Evolutionary conservation across 2,113 vertebrate species (phyloP).

Genomic region (Muscicapa adusta): DNA sequence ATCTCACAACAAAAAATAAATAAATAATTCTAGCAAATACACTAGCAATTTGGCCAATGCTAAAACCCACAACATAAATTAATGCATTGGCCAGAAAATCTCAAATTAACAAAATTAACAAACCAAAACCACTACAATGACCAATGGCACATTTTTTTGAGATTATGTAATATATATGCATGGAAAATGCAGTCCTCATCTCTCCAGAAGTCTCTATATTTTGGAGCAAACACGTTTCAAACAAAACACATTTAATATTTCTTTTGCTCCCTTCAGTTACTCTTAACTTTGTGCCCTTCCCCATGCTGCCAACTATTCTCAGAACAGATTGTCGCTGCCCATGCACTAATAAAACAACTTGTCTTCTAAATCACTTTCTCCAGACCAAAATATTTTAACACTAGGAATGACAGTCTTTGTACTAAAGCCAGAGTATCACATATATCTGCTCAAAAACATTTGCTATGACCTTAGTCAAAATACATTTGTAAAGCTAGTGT

Average conservation of each 20-base stretch:
- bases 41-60: too few species aligned
- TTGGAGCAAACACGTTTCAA: not conserved
- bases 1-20: too few species aligned
- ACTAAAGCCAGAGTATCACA: not conserved
- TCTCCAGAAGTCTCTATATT: not conserved
- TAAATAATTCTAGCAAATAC: too few species aligned
- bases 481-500: not conserved
- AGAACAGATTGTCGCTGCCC: not conserved
- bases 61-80: too few species aligned
- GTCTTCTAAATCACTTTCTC: not conserved
- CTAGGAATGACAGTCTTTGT: not conserved
- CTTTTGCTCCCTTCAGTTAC: not conserved
- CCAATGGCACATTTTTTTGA: not conserved
- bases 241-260: not conserved
- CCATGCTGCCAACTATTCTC: not conserved
- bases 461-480: not conserved
- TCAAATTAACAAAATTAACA: too few species aligned
- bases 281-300: not conserved
- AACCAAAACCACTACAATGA: not conserved
- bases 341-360: not conserved
- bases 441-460: not conserved
- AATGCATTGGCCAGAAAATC: too few species aligned
- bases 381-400: slow-evolving; percentile 4
- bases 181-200: not conserved
- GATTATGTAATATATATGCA: not conserved